Conservation (phyloP, 2,888 invertebrate genomes). For the Osedax frankpressi region DNA sequence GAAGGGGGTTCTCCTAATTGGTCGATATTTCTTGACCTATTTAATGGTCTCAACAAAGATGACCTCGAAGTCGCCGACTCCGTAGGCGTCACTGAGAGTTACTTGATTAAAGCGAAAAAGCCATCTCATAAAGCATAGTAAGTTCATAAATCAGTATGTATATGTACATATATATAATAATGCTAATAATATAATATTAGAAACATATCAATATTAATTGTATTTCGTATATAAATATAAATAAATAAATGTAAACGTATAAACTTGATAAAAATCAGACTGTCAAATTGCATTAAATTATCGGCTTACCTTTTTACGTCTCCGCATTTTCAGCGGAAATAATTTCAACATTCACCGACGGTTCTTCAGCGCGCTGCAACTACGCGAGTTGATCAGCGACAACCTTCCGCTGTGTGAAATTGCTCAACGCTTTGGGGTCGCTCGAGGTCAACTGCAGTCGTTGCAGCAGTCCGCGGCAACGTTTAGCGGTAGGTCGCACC, state of each 20-base stretch:
- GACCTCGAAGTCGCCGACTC: not conserved
- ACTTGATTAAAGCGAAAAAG: not conserved
- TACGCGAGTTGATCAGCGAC: slow-evolving; percentile 86
- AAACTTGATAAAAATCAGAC: too few species aligned
- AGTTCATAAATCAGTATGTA: too few species aligned
- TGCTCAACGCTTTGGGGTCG: slow-evolving; percentile 55
- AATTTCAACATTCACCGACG: slow-evolving; percentile 39
- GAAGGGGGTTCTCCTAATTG: not conserved
- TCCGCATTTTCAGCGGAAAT: not conserved
- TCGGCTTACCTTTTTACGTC: too few species aligned
- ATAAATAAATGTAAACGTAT: too few species aligned
- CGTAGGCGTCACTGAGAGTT: not conserved
- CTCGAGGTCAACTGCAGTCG: slow-evolving; percentile 78
- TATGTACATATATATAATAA: too few species aligned
- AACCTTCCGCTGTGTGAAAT: slow-evolving; percentile 61
- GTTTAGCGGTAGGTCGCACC: slow-evolving; percentile 61
- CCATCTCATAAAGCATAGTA: not conserved
- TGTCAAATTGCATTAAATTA: too few species aligned
- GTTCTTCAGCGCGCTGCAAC: slow-evolving; percentile 62
- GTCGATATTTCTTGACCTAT: not conserved
- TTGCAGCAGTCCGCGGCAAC: slow-evolving; percentile 86
- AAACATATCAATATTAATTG: too few species aligned
- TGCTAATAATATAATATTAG: too few species aligned
- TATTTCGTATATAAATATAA: too few species aligned
- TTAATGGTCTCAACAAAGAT: not conserved